These are phyloP conservation scores for Phragmatobia fuliginosa DNA, from an alignment of 2,888 invertebrate genomes.

Conservation along the genomic window DNA sequence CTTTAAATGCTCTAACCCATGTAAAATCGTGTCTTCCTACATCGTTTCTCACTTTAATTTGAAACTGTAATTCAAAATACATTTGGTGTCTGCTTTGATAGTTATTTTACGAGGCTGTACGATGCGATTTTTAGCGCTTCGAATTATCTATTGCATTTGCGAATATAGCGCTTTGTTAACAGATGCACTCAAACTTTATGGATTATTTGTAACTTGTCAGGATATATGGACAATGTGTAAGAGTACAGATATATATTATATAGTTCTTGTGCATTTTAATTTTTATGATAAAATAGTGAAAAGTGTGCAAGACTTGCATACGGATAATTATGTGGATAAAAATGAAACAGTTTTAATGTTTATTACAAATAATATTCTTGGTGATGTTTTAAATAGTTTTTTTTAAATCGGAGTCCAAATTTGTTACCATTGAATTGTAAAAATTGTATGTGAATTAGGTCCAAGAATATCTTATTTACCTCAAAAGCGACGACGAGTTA, in stretches of 20 bases:
- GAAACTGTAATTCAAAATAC: slow-evolving; percentile 24
- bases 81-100: slow-evolving; percentile 9
- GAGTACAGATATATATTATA: slow-evolving; percentile 42
- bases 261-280: not conserved
- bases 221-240: slow-evolving; percentile 42
- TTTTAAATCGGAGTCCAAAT: too few relatives aligned
- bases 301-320: not conserved
- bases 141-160: slow-evolving; percentile 17
- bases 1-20: slow-evolving; percentile 68
- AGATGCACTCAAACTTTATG: slow-evolving; percentile 49
- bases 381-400: not conserved
- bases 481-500: not conserved
- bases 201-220: slow-evolving; percentile 50
- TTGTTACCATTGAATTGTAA: too few relatives aligned
- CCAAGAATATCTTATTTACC: not conserved
- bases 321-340: not conserved
- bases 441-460: not conserved
- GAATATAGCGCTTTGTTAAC: slow-evolving; percentile 46
- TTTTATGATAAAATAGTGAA: not conserved
- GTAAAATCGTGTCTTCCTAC: slow-evolving; percentile 55
- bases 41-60: slow-evolving; percentile 36
- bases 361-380: not conserved
- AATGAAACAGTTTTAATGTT: not conserved
- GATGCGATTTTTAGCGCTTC: slow-evolving; percentile 1
- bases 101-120: slow-evolving; percentile 8